Evolutionary conservation across 2,113 vertebrate species (phyloP).

Genomic region (Corythaeola cristata): DNA sequence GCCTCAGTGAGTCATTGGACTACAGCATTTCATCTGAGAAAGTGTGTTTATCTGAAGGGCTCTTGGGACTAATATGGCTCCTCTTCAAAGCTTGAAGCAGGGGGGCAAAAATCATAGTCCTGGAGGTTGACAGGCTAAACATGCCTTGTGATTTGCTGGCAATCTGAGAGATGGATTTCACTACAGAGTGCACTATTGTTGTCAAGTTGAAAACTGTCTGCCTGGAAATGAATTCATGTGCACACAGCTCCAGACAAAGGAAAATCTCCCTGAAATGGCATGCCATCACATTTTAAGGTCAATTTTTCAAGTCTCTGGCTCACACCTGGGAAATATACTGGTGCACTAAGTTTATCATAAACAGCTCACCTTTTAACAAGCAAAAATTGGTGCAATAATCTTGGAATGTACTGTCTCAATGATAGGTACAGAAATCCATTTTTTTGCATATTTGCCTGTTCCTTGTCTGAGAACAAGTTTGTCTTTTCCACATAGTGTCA

Average conservation of each 20-base stretch:
- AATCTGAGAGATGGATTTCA: constrained; percentile 42
- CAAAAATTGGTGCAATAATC: constrained; percentile 19
- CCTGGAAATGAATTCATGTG: constrained; percentile 33
- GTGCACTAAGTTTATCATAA: constrained; percentile 23
- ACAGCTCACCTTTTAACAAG: not conserved
- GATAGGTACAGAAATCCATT: not conserved
- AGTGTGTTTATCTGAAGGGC: constrained; percentile 52
- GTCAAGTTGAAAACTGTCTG: constrained; percentile 55
- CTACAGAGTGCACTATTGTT: not conserved
- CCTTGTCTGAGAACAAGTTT: not conserved
- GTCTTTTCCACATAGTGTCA: not conserved
- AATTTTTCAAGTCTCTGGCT: constrained; percentile 34
- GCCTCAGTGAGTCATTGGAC: constrained; percentile 6
- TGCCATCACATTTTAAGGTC: constrained; percentile 22
- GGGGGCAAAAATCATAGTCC: constrained; percentile 34
- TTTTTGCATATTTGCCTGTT: not conserved
- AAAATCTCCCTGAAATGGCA: constrained; percentile 34
- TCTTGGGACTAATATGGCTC: constrained; percentile 42
- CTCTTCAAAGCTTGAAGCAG: constrained; percentile 59
- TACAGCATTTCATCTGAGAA: constrained; percentile 29
- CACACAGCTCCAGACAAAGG: constrained; percentile 44
- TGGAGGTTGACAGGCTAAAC: constrained; percentile 51
- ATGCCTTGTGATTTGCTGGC: constrained; percentile 56
- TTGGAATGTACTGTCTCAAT: not conserved
- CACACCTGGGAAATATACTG: constrained; percentile 38